A percentile compares a stretch with the other conserved stretches of the same genome.
These are phyloP conservation scores for Garra rufa DNA, from an alignment of 2,113 vertebrate genomes.

Conservation along the genomic window DNA sequence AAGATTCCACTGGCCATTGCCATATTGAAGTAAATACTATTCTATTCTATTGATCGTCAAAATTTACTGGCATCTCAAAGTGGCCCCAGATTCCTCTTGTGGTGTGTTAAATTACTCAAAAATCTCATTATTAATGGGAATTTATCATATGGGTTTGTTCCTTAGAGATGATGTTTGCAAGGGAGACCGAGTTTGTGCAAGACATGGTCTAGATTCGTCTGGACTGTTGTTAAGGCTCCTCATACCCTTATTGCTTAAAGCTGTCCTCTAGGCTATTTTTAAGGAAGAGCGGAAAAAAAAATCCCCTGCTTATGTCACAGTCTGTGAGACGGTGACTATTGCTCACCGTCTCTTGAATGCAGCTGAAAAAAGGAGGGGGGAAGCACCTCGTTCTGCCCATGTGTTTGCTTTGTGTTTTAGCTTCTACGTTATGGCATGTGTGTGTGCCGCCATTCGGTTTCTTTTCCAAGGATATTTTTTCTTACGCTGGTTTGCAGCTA, in stretches of 20 bases:
- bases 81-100: neutral
- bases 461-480: conserved; percentile 16
- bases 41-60: neutral
- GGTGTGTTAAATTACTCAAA: neutral
- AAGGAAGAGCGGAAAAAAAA: conserved; percentile 59
- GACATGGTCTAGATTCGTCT: conserved; percentile 36
- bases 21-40: neutral
- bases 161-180: neutral
- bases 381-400: conserved; percentile 70
- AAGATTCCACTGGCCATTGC: neutral
- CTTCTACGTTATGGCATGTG: conserved; percentile 44
- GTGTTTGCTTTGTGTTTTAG: conserved; percentile 67
- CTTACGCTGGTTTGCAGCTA: conserved; percentile 2
- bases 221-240: conserved; percentile 17
- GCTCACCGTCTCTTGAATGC: conserved; percentile 74
- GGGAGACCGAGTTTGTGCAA: conserved; percentile 18
- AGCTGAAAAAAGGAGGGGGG: conserved; percentile 74
- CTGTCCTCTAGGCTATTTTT: conserved; percentile 2
- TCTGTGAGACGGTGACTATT: conserved; percentile 72
- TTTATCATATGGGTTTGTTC: neutral
- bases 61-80: neutral
- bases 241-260: conserved; percentile 19
- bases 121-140: neutral
- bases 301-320: conserved; percentile 78
- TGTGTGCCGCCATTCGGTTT: conserved; percentile 55